phyloP scores from a whole-genome alignment of 2,113 vertebrate species.

The Galbula dea region DNA sequence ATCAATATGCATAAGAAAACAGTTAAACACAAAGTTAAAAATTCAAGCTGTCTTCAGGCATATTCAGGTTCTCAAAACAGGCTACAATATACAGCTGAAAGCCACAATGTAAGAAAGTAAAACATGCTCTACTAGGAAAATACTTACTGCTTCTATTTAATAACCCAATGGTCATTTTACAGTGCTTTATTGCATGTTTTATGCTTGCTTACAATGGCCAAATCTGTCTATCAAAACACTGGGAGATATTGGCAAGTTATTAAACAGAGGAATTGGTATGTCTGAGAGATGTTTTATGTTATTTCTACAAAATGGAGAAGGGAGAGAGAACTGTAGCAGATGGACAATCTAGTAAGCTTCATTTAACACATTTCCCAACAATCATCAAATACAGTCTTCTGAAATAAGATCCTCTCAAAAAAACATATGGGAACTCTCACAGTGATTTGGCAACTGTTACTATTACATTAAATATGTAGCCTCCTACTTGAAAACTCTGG shows the following conservation, averaged over 20 bases:
- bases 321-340: background rate
- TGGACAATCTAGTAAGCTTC: background rate
- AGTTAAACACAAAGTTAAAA: background rate
- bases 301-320: background rate
- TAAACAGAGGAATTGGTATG: background rate
- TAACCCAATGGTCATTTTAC: background rate
- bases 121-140: background rate
- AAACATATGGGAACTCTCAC: background rate
- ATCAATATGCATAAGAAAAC: background rate
- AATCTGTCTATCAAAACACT: background rate
- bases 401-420: background rate
- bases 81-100: background rate
- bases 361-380: conserved; percentile 29
- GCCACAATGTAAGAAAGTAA: background rate
- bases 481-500: background rate
- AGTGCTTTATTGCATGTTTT: background rate
- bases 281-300: background rate
- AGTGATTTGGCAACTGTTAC: conserved; percentile 17
- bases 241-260: background rate
- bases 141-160: background rate
- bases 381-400: background rate
- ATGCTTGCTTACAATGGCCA: background rate
- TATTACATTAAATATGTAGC: background rate
- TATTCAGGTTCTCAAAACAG: background rate
- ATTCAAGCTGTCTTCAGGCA: background rate